A percentile compares a stretch with the other conserved stretches of the same genome.
Evolutionary conservation across 2,113 vertebrate species (phyloP).

Genomic region (Cricetomys ansorgei): DNA sequence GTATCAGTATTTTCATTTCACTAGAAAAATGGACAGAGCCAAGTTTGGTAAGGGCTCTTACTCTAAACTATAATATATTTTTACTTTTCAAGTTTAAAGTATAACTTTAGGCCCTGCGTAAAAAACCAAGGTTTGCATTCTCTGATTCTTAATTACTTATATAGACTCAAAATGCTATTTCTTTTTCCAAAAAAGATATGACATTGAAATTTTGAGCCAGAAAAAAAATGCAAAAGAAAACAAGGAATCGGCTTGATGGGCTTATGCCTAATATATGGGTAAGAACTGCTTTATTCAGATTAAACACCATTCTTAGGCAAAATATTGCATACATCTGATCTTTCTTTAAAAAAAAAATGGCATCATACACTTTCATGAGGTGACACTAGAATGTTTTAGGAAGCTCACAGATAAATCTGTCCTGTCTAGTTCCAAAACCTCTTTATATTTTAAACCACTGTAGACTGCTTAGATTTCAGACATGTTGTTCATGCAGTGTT

Average conservation of each 20-base stretch:
- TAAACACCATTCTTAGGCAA: not conserved
- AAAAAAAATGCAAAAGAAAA: not conserved
- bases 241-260: not conserved
- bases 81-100: not conserved
- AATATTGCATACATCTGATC: not conserved
- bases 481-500: not conserved
- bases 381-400: not conserved
- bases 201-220: not conserved
- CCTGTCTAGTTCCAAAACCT: not conserved
- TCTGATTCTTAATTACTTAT: not conserved
- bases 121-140: not conserved
- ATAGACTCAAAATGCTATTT: not conserved
- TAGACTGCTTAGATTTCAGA: not conserved
- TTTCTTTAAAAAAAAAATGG: not conserved
- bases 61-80: not conserved
- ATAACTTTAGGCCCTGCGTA: not conserved
- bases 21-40: not conserved
- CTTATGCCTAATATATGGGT: not conserved
- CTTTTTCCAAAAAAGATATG: not conserved
- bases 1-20: not conserved
- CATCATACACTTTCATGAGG: not conserved
- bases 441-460: not conserved
- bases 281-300: not conserved
- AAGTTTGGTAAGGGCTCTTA: not conserved
- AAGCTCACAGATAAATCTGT: not conserved